phyloP scores from a whole-genome alignment of 2,113 vertebrate species.

The Fulica atra region DNA sequence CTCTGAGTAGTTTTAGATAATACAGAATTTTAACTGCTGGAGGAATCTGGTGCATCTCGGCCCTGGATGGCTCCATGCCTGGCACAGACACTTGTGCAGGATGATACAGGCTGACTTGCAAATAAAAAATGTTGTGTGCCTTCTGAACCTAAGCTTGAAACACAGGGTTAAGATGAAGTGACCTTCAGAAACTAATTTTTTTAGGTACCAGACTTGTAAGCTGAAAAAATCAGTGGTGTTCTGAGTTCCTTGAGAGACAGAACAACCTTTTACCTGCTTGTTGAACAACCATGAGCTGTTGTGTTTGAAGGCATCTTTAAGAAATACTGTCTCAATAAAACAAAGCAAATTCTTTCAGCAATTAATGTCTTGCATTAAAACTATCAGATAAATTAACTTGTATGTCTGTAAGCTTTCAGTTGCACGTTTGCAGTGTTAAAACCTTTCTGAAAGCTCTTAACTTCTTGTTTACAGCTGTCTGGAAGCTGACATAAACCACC shows the following conservation, averaged over 20 bases:
- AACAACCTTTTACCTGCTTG: neutral
- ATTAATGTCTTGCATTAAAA: neutral
- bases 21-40: neutral
- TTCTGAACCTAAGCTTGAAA: neutral
- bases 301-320: neutral
- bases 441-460: neutral
- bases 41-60: neutral
- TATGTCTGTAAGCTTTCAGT: neutral
- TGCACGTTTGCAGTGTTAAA: neutral
- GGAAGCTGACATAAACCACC: neutral
- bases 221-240: neutral
- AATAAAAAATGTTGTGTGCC: neutral
- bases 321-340: neutral
- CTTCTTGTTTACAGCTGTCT: slow-evolving; percentile 39
- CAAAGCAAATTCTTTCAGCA: neutral
- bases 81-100: neutral
- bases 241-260: neutral
- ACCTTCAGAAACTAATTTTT: neutral
- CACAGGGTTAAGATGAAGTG: neutral
- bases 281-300: neutral
- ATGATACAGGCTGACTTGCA: neutral
- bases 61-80: neutral
- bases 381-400: neutral
- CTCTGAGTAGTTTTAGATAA: neutral
- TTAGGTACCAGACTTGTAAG: neutral